Conservation (phyloP, 2,797 vertebrate genomes). For the Catharus ustulatus region DNA sequence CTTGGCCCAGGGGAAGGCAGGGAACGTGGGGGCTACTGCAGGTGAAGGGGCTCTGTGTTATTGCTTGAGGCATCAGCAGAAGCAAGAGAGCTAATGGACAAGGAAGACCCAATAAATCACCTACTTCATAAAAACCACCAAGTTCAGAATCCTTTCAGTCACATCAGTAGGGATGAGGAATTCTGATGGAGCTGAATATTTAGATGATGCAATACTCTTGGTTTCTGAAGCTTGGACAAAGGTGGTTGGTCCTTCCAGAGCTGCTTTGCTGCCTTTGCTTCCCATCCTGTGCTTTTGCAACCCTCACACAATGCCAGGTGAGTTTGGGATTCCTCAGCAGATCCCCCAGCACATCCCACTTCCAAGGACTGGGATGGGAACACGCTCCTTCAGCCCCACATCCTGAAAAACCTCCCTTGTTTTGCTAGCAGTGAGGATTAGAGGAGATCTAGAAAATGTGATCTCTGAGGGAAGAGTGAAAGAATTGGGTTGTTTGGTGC, state of each 20-base stretch:
- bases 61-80: neutral
- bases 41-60: neutral
- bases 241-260: neutral
- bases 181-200: neutral
- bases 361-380: neutral
- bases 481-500: neutral
- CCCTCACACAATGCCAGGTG: neutral
- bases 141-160: neutral
- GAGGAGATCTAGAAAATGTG: neutral
- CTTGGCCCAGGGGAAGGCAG: neutral
- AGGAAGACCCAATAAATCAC: neutral
- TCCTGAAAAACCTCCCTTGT: neutral
- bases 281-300: accelerated
- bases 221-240: neutral
- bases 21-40: neutral
- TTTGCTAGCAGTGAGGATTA: neutral
- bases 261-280: neutral
- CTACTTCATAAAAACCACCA: neutral
- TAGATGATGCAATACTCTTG: neutral
- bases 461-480: neutral
- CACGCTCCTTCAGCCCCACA: neutral
- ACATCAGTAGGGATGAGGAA: neutral
- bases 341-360: neutral
- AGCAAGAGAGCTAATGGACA: neutral
- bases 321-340: neutral